phyloP scores from a whole-genome alignment of 2,113 vertebrate genomes.

The Datnioides undecimradiatus region DNA sequence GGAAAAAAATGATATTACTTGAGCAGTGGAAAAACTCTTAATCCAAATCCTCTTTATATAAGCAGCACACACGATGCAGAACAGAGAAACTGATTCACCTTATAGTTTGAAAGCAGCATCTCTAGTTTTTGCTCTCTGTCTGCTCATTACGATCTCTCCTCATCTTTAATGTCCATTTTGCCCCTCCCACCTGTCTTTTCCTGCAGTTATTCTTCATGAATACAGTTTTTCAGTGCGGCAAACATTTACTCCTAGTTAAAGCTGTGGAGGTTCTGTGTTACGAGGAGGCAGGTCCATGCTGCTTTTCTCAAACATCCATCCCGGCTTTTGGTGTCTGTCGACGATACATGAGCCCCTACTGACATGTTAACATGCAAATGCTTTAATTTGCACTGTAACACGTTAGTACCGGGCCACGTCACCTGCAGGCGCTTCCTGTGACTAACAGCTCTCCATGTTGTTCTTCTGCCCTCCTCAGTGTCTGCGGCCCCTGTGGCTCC shows the following conservation, averaged over 20 bases:
- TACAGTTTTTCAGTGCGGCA: not conserved
- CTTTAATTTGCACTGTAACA: constrained; percentile 46
- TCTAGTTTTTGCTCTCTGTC: constrained; percentile 37
- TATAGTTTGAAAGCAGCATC: constrained; percentile 21
- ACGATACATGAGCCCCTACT: constrained; percentile 43
- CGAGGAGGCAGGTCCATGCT: constrained; percentile 13
- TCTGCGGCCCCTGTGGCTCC: constrained; percentile 71
- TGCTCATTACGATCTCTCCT: constrained; percentile 22
- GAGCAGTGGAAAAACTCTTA: constrained; percentile 71
- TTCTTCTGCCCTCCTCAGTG: constrained; percentile 78
- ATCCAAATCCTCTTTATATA: constrained; percentile 84
- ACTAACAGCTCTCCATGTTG: constrained; percentile 76
- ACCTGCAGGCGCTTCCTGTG: constrained; percentile 63
- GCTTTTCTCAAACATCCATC: constrained; percentile 58
- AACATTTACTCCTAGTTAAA: constrained; percentile 13
- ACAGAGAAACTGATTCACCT: constrained; percentile 55
- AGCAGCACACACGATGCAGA: constrained; percentile 69
- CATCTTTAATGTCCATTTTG: constrained; percentile 34
- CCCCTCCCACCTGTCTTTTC: constrained; percentile 48
- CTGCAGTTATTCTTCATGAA: not conserved
- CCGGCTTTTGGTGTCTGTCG: constrained; percentile 62
- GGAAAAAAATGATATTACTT: constrained; percentile 62
- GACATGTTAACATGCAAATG: constrained; percentile 55
- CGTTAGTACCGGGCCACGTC: constrained; percentile 63
- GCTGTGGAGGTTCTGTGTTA: constrained; percentile 20